These are phyloP conservation scores for Guaruba guarouba DNA, from an alignment of 2,113 vertebrate genomes.

Conservation along the genomic window DNA sequence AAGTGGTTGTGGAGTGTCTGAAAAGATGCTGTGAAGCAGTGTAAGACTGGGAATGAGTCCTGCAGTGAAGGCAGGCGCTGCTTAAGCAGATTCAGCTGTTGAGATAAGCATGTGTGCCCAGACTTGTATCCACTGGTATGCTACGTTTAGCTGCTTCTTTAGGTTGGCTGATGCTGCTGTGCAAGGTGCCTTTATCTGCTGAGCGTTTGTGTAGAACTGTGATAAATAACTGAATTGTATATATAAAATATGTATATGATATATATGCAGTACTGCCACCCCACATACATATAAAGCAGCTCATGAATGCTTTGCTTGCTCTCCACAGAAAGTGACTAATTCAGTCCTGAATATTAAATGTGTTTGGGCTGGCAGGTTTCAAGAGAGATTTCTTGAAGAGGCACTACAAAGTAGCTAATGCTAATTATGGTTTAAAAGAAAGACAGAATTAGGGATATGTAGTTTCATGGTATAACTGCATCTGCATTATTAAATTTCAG, in stretches of 20 bases:
- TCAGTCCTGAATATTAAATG: not conserved
- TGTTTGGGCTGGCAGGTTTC: not conserved
- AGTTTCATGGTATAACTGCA: not conserved
- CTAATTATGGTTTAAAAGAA: not conserved
- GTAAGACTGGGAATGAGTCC: not conserved
- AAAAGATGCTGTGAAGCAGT: not conserved
- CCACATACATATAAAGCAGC: not conserved
- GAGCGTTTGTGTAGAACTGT: not conserved
- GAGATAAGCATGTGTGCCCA: not conserved
- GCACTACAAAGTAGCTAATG: not conserved
- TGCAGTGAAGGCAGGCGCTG: not conserved
- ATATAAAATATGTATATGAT: not conserved
- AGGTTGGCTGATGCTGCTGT: not conserved
- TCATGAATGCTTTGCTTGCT: not conserved
- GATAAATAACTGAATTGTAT: not conserved
- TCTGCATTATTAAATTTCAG: not conserved
- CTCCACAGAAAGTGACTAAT: not conserved
- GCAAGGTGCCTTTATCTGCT: not conserved
- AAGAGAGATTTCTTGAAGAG: not conserved
- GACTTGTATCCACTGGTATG: accelerated
- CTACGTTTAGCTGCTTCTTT: not conserved
- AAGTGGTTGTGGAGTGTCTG: not conserved
- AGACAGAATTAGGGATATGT: not conserved
- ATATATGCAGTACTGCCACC: accelerated
- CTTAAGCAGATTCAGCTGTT: not conserved